Conservation (phyloP, 2,797 vertebrate genomes). For the Dendrocincla fuliginosa region DNA sequence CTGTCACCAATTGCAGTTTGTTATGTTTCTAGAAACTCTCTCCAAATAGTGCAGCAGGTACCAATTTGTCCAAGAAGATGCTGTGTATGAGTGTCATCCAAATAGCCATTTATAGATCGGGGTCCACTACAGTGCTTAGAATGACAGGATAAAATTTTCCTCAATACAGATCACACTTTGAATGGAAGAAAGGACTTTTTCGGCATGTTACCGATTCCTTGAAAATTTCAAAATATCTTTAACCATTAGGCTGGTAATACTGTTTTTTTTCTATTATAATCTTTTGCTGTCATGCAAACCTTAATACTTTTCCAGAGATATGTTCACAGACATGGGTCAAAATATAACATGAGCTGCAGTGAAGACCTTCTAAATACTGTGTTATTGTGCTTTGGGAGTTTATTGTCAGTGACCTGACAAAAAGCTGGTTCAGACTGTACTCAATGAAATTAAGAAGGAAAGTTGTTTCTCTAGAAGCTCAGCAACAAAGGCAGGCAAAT, state of each 20-base stretch:
- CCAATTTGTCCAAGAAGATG: not conserved
- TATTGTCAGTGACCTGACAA: not conserved
- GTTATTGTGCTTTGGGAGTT: not conserved
- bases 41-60: not conserved
- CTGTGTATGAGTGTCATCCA: not conserved
- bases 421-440: not conserved
- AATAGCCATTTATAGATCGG: not conserved
- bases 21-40: not conserved
- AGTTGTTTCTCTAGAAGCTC: not conserved
- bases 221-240: not conserved
- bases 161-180: not conserved
- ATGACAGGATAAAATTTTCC: not conserved
- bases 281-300: not conserved
- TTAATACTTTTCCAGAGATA: not conserved
- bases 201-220: not conserved
- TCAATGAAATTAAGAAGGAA: not conserved
- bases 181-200: not conserved
- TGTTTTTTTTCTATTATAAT: accelerated
- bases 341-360: not conserved
- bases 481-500: not conserved
- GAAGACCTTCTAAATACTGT: not conserved
- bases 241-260: not conserved
- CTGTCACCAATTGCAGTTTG: not conserved
- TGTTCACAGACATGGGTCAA: not conserved
- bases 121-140: not conserved